Evolutionary conservation across 2,888 invertebrate genomes (phyloP).

Genomic region (Tipula unca): DNA sequence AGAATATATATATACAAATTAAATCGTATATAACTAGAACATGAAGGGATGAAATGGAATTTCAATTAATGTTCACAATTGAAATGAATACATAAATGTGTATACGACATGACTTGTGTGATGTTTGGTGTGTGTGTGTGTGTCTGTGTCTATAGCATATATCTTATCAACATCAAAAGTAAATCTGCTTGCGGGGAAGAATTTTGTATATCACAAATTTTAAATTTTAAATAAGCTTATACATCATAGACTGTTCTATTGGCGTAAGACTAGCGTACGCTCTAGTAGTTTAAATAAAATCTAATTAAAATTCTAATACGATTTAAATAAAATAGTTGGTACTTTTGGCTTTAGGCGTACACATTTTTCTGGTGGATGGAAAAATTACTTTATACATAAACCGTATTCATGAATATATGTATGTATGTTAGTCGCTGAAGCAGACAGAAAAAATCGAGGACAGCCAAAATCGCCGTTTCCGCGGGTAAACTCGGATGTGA

Average conservation of each 20-base stretch:
- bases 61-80: not conserved
- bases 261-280: not conserved
- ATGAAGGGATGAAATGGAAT: slow-evolving; percentile 1
- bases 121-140: not conserved
- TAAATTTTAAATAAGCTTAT: not conserved
- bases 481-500: too few relatives aligned
- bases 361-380: too few relatives aligned
- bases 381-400: too few relatives aligned
- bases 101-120: not conserved
- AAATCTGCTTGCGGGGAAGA: not conserved
- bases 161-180: not conserved
- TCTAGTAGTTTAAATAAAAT: not conserved
- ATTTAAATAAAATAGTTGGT: not conserved
- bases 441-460: too few relatives aligned
- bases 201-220: not conserved
- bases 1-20: not conserved
- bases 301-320: not conserved
- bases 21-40: not conserved
- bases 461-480: too few relatives aligned
- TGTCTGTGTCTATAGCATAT: not conserved
- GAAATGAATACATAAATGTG: not conserved
- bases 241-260: not conserved
- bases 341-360: too few relatives aligned
- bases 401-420: too few relatives aligned
- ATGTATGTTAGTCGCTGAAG: too few relatives aligned